Percentiles rank a stretch among this genome's conserved stretches.
Evolutionary conservation across 2,888 invertebrate genomes (phyloP).

Genomic region (Mythimna albipuncta): DNA sequence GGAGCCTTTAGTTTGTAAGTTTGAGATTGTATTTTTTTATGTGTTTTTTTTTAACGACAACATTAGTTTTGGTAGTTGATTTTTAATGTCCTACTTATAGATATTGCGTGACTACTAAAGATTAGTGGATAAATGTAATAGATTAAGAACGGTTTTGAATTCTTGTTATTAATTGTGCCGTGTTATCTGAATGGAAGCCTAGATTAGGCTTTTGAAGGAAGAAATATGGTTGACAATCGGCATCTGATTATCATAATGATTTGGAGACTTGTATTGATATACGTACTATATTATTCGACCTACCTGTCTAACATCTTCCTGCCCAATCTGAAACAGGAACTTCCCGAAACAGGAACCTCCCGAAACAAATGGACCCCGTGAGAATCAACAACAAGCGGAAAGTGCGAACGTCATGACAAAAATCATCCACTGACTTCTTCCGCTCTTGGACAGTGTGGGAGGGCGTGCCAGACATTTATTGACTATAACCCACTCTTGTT

Average conservation of each 20-base stretch:
- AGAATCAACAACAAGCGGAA: too few species aligned
- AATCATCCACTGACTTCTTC: too few species aligned
- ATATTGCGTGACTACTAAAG: slow-evolving; percentile 52
- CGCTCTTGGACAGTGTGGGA: too few species aligned
- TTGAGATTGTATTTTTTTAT: slow-evolving; percentile 38
- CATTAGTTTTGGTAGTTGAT: slow-evolving; percentile 53
- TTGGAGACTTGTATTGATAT: neutral
- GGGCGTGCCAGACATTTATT: too few species aligned
- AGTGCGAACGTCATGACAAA: too few species aligned
- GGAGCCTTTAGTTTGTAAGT: slow-evolving; percentile 1
- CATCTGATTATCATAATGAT: slow-evolving; percentile 31
- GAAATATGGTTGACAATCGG: slow-evolving; percentile 33
- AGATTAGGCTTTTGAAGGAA: slow-evolving; percentile 35
- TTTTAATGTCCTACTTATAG: slow-evolving; percentile 40
- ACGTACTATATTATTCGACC: neutral
- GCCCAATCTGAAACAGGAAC: too few species aligned
- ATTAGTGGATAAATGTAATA: slow-evolving; percentile 48
- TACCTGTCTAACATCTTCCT: neutral
- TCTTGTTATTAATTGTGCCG: slow-evolving; percentile 60
- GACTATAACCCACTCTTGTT: too few species aligned
- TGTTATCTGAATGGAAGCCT: slow-evolving; percentile 56
- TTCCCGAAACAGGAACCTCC: too few species aligned
- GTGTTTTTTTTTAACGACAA: slow-evolving; percentile 39
- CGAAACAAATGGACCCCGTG: too few species aligned
- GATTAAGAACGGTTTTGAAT: slow-evolving; percentile 48